Percentiles rank a stretch among this genome's conserved stretches.
Evolutionary conservation across 2,113 vertebrate genomes (phyloP).

Genomic region (Aleadryas rufinucha): DNA sequence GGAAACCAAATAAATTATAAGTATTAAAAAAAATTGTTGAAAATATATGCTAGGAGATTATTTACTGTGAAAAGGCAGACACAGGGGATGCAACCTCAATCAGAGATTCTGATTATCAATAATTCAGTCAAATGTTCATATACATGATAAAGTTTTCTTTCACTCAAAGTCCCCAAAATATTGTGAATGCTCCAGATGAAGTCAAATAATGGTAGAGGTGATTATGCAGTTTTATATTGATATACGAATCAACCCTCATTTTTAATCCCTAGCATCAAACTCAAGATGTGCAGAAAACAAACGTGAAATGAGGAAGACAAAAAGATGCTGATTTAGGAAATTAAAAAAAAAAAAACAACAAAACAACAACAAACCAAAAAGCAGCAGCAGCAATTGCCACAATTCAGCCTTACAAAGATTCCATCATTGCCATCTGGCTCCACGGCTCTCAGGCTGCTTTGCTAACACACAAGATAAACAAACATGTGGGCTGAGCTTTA

Average conservation of each 20-base stretch:
- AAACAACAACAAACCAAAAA: neutral
- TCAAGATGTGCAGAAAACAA: constrained; percentile 51
- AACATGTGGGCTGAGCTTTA: constrained; percentile 8
- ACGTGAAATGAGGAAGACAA: constrained; percentile 63
- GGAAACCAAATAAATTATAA: neutral
- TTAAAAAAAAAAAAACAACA: neutral
- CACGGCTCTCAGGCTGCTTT: constrained; percentile 15
- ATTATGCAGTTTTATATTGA: constrained; percentile 19
- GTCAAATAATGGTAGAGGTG: constrained; percentile 14
- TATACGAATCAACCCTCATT: constrained; percentile 18
- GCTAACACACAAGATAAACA: neutral
- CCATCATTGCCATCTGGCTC: constrained; percentile 48
- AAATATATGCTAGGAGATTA: neutral
- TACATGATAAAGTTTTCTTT: neutral
- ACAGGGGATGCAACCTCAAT: neutral
- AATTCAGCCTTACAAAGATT: constrained; percentile 21
- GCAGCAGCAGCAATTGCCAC: constrained; percentile 1
- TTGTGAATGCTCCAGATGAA: neutral
- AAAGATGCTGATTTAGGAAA: constrained; percentile 62
- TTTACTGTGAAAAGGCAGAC: neutral
- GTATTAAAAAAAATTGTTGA: neutral
- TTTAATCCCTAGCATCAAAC: constrained; percentile 53
- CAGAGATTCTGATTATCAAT: neutral
- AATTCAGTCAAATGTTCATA: neutral
- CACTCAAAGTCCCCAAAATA: neutral